Base-by-base conservation (phyloP, 1,140 invertebrate genomes). In the Zaprionus nigranus region DNA sequence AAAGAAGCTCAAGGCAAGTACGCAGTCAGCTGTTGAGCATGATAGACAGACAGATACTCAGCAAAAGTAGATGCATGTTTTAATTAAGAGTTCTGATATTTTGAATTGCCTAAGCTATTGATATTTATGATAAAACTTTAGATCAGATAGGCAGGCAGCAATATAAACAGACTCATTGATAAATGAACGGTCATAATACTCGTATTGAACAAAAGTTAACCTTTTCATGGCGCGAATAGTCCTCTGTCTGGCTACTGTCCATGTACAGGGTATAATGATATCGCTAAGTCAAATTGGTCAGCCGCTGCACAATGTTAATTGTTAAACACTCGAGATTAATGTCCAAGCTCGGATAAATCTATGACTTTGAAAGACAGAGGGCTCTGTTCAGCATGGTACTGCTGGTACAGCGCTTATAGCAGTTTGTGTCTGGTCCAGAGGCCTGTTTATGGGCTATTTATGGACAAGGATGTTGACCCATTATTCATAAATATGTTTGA, bases 301-400 rank as follows among this genome's bases (percentile, higher is more conserved):
- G 38, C 17, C 20, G 22, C 30, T 65, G 67, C 65, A 59, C 64
- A 69, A 72, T 38, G 74, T 88, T 87, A 87, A 87, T 87, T 87
- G 83, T 73, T 87, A 66, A 84, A 75, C 78, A 83, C 80, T 84
- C 79, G 70, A 83, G 80, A 87, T 87, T 87, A 81, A 88, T 83
- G 84, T 69, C 69, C 38, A 26, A 22, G 75, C 38, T 61, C 17
- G 7, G 22, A 38, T 49, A 49, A 65, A 61, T 53, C 56, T 58
- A 76, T 64, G 38, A 24, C 66, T 63, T 38, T 28, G 34, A 57
- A 24, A 22, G 36, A 65, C 51, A 43, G 53, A 43, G 51, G 7
- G 30, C 46, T 17, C 46, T 17, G n/a, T 9, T 17, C 6, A 5
- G 49, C 15, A 26, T 54, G 24, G 13, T 28, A 38, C 30, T 40